Conservation (phyloP, 1,140 invertebrate species). For the Pseudomyrmex flavicornis region DNA sequence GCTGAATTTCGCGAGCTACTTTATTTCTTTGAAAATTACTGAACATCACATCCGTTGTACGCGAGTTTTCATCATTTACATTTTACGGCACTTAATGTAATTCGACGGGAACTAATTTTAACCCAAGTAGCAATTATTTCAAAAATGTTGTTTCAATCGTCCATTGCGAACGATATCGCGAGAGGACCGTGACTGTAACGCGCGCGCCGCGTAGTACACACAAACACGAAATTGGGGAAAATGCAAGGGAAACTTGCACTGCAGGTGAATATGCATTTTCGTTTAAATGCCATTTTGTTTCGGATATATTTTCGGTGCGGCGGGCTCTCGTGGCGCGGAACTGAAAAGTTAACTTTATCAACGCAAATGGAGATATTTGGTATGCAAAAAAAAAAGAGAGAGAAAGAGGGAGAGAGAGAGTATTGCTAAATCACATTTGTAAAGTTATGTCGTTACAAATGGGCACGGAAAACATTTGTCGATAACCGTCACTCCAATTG, state of each 20-base stretch:
- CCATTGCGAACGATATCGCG: conserved; percentile 22
- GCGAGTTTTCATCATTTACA: background rate
- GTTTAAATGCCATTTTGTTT: conserved; percentile 46
- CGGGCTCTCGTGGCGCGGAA: conserved; percentile 19
- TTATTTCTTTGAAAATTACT: conserved; percentile 9
- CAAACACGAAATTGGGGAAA: conserved; percentile 30
- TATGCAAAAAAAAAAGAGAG: conserved; percentile 30
- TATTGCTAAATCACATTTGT: conserved; percentile 47
- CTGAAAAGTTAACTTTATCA: conserved; percentile 54
- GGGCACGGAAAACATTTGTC: conserved; percentile 48
- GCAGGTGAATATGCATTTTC: conserved; percentile 55
- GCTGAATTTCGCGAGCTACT: conserved; percentile 2
- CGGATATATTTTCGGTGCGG: conserved; percentile 33
- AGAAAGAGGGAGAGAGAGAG: background rate
- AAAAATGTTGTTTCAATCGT: conserved; percentile 41
- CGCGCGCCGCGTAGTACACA: background rate
- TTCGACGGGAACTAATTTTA: background rate
- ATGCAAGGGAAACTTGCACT: background rate
- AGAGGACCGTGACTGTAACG: background rate
- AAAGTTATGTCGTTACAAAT: conserved; percentile 53
- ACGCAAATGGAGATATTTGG: conserved; percentile 44
- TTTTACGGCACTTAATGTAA: conserved; percentile 18
- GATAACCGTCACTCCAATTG: conserved; percentile 30
- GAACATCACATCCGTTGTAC: background rate
- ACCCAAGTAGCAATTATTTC: conserved; percentile 45